Conservation (phyloP, 2,888 invertebrate species). For the Parapristionchus giblindavisi region DNA sequence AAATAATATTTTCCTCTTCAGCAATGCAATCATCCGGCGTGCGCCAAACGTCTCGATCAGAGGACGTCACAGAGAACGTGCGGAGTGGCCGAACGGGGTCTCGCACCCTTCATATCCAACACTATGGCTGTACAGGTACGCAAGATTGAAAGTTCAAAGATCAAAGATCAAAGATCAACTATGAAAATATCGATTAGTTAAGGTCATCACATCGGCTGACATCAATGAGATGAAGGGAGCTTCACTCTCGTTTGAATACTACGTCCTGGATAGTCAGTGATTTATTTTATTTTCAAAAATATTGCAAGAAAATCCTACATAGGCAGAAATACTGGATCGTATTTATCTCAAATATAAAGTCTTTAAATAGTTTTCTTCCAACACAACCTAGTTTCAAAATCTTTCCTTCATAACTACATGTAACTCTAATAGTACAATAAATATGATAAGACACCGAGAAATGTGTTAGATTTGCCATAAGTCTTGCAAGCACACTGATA, state of each 20-base stretch:
- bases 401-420: too few species aligned
- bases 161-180: not conserved
- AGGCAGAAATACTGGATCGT: too few species aligned
- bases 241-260: slow-evolving; percentile 46
- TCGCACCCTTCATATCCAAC: slow-evolving; percentile 45
- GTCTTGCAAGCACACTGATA: too few species aligned
- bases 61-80: slow-evolving; percentile 45
- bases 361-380: too few species aligned
- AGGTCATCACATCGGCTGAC: slow-evolving; percentile 54
- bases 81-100: slow-evolving; percentile 33
- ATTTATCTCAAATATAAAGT: too few species aligned
- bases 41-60: slow-evolving; percentile 41
- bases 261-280: slow-evolving; percentile 45
- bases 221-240: slow-evolving; percentile 43
- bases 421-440: too few species aligned
- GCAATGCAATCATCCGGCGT: slow-evolving; percentile 58
- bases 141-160: not conserved
- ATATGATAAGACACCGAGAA: too few species aligned
- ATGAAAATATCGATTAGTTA: slow-evolving; percentile 18
- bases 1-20: too few species aligned
- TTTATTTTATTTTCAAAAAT: not conserved
- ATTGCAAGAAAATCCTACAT: too few species aligned
- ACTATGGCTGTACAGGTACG: slow-evolving; percentile 44
- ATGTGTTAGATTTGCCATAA: too few species aligned
- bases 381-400: too few species aligned